phyloP scores from a whole-genome alignment of 2,113 vertebrate species.

The Sphyrna mokarran region DNA sequence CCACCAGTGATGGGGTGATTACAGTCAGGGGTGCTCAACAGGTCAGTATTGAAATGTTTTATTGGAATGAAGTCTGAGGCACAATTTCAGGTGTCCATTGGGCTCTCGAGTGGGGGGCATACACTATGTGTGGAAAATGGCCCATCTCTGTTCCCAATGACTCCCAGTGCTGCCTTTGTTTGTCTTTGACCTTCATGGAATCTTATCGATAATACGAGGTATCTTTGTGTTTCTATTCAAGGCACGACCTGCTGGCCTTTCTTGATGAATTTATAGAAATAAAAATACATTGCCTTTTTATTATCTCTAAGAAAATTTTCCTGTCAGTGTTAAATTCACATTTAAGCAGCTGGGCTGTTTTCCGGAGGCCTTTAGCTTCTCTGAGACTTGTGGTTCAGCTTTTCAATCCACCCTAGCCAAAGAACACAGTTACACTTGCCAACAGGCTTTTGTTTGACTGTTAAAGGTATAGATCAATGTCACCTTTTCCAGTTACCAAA shows the following conservation, averaged over 20 bases:
- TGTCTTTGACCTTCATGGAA: too few species aligned
- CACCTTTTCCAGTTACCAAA: not conserved
- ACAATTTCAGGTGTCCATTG: too few species aligned
- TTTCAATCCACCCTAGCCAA: not conserved
- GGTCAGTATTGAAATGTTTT: too few species aligned
- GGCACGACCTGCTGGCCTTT: not conserved
- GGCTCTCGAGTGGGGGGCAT: too few species aligned
- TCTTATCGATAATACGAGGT: too few species aligned
- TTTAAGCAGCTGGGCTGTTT: not conserved
- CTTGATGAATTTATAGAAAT: not conserved
- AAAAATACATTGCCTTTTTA: not conserved
- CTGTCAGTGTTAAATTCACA: not conserved
- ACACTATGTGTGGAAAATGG: too few species aligned
- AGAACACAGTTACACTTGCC: not conserved
- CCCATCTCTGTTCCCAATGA: too few species aligned
- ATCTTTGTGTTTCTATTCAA: not conserved
- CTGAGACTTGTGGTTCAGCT: not conserved
- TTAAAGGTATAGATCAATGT: not conserved
- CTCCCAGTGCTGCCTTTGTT: too few species aligned
- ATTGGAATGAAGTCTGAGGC: too few species aligned
- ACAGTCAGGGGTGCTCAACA: too few species aligned
- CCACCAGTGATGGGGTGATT: too few species aligned
- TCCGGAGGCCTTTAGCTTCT: not conserved
- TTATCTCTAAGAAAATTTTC: not conserved
- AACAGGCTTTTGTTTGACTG: not conserved